These are phyloP conservation scores for Campoletis raptor DNA, from an alignment of 2,888 invertebrate species.

Conservation along the genomic window DNA sequence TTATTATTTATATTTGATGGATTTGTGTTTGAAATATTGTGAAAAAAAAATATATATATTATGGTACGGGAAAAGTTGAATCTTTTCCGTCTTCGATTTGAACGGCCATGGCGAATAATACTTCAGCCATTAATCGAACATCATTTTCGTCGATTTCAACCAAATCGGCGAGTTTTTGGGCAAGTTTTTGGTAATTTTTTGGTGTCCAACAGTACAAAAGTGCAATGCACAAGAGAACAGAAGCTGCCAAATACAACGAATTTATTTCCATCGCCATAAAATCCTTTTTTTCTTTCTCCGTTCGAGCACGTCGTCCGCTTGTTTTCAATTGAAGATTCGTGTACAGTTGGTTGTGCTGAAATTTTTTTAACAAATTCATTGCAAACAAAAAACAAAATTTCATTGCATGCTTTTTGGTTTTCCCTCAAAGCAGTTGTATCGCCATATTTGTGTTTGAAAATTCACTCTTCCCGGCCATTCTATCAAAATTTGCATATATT, in stretches of 20 bases:
- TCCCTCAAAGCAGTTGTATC: neutral
- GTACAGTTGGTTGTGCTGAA: conserved; percentile 70
- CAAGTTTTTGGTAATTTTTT: conserved; percentile 42
- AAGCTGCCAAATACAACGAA: conserved; percentile 73
- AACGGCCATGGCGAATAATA: conserved; percentile 70
- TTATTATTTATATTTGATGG: neutral
- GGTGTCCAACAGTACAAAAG: conserved; percentile 65
- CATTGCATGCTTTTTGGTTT: neutral
- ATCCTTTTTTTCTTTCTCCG: conserved; percentile 63
- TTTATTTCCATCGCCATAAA: conserved; percentile 73
- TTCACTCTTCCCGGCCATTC: too few species aligned
- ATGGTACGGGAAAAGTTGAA: neutral
- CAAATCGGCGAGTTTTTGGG: conserved; percentile 70
- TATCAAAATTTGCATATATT: too few species aligned
- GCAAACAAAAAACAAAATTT: neutral
- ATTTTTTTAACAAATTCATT: neutral
- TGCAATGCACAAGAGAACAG: conserved; percentile 73
- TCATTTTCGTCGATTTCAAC: conserved; percentile 67
- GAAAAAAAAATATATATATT: too few species aligned
- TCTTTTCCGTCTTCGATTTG: conserved; percentile 51
- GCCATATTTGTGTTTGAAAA: too few species aligned
- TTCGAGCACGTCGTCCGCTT: conserved; percentile 53
- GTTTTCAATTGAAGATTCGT: conserved; percentile 66
- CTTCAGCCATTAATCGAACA: conserved; percentile 73
- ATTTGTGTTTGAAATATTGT: neutral